Evolutionary conservation across 2,113 vertebrate species (phyloP).

Genomic region (Calidris pugnax): DNA sequence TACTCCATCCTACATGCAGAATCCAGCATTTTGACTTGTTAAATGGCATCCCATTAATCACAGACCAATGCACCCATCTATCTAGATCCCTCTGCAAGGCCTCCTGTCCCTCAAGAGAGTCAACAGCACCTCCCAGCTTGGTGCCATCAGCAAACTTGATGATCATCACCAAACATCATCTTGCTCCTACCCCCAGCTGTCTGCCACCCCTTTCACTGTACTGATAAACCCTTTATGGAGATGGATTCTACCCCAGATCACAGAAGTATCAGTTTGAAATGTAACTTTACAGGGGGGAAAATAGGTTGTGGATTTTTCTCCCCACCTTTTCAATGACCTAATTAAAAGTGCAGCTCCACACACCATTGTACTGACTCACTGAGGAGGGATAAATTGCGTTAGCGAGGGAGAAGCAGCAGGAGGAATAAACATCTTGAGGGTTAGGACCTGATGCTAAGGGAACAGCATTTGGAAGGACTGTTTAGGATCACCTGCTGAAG

Average conservation of each 20-base stretch:
- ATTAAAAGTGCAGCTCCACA: background rate
- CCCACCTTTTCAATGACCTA: background rate
- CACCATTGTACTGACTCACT: background rate
- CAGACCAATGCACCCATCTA: background rate
- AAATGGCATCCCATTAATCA: background rate
- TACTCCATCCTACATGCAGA: background rate
- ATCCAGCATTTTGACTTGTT: background rate
- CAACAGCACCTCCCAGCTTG: background rate
- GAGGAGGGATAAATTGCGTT: background rate
- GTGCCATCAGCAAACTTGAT: background rate
- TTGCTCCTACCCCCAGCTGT: background rate
- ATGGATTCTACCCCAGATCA: background rate
- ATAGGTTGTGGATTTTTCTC: background rate
- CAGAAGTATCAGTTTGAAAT: background rate
- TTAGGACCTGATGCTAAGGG: background rate
- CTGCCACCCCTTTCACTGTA: background rate
- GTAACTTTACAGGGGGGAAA: background rate
- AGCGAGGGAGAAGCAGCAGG: background rate
- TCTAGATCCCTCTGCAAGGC: background rate
- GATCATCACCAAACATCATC: background rate
- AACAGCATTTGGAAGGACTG: background rate
- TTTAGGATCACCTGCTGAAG: background rate
- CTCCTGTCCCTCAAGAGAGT: background rate
- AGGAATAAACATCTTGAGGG: background rate
- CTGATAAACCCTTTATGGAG: background rate